Base-by-base conservation (phyloP, 2,797 vertebrate species). In the Notamacropus eugenii region DNA sequence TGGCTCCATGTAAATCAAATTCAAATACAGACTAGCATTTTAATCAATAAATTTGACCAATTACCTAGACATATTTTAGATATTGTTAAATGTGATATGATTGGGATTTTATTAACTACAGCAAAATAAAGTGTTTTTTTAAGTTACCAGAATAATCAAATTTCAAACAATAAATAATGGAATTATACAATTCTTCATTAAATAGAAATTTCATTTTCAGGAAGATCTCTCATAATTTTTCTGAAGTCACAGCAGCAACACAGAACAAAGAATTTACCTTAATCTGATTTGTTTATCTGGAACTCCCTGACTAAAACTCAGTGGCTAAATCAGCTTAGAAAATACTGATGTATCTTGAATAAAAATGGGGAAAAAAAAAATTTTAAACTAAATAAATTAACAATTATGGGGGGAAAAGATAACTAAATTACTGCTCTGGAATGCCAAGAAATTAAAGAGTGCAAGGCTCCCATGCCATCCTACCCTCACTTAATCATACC, bases 121-220 rank as follows among this genome's bases (percentile, higher is more conserved):
- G 96, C 8, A 91, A 97, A 96, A 94, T 55, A 57, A 97, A 54
- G 96, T 97, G 97, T 96, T 97, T 96, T 91, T 98, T 98, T 96
- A 97, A 95, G 96, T 94, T 96, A 97, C 98, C 97, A 98, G 96
- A 98, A 98, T 98, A 98, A 98, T 95, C 98, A 98, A 98, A 98
- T 98, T 96, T 98, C 98, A 97, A 98, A 98, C 95, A 98, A 99
- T 99, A 99, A 99, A 99, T 98, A 99, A 98, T 97, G 98, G 97
- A 98, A 98, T 98, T 98, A 98, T 97, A 98, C 90, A 98, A 96
- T 97, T 98, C 98, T 98, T 98, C 98, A 98, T 99, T 99, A 98
- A 98, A 98, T 98, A 98, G 98, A 97, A 98, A 97, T 98, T 98
- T 97, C 98, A 97, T 98, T 98, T 98, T 97, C 98, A 98, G 97